Evolutionary conservation across 2,113 vertebrate genomes (phyloP).

Genomic region (Mustela nigripes): DNA sequence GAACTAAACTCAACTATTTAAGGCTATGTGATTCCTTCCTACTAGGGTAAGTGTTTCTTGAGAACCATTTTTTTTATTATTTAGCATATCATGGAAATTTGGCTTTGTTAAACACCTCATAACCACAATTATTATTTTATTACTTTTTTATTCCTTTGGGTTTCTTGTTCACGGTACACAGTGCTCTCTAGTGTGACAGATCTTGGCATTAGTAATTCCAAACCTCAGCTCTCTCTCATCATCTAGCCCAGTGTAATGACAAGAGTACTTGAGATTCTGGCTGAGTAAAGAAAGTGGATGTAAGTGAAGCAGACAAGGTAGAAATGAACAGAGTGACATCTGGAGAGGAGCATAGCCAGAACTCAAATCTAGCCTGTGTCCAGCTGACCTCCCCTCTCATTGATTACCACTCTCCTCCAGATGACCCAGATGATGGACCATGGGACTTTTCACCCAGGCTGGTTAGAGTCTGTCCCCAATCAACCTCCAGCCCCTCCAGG

Average conservation of each 20-base stretch:
- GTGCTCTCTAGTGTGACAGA: slow-evolving; percentile 56
- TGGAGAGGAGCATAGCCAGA: slow-evolving; percentile 40
- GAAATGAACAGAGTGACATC: slow-evolving; percentile 19
- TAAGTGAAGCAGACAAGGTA: slow-evolving; percentile 68
- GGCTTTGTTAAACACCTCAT: slow-evolving; percentile 55
- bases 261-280: slow-evolving; percentile 56
- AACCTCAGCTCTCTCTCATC: slow-evolving; percentile 13
- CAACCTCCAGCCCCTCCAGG: background rate
- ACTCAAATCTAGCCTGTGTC: background rate
- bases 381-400: background rate
- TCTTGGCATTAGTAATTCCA: slow-evolving; percentile 52
- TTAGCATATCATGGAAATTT: slow-evolving; percentile 64
- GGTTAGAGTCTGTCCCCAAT: background rate
- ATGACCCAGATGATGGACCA: background rate
- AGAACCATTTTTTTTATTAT: slow-evolving; percentile 67
- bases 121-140: slow-evolving; percentile 64
- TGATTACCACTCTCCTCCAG: background rate
- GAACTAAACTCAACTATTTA: background rate
- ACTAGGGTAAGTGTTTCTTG: background rate
- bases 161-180: background rate
- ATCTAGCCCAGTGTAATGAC: slow-evolving; percentile 32
- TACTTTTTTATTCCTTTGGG: slow-evolving; percentile 64
- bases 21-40: background rate
- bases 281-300: slow-evolving; percentile 24
- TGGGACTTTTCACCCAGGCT: background rate